Percentiles rank a stretch among this genome's conserved stretches.
phyloP scores from a whole-genome alignment of 2,888 invertebrate genomes.

The Furcula furcula region DNA sequence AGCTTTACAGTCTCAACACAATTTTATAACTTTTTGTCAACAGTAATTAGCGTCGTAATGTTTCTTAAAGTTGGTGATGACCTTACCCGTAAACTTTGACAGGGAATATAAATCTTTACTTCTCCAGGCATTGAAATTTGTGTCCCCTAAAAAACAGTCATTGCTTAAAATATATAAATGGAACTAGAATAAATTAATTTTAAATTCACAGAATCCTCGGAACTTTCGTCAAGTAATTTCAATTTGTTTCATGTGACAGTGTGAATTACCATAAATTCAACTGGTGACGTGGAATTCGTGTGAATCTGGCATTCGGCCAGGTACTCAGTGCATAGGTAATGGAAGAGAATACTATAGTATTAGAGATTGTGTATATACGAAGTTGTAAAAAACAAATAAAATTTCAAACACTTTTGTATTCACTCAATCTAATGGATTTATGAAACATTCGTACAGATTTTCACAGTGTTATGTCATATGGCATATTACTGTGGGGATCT shows the following conservation, averaged over 20 bases:
- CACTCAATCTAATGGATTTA: too few relatives aligned
- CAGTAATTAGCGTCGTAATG: not conserved
- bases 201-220: conserved; percentile 1
- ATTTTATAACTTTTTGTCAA: conserved; percentile 1
- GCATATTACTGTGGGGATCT: too few relatives aligned
- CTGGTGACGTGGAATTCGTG: conserved; percentile 1
- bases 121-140: not conserved
- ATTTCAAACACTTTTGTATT: too few relatives aligned
- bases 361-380: too few relatives aligned
- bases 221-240: conserved; percentile 2
- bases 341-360: too few relatives aligned
- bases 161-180: not conserved
- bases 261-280: conserved; percentile 7
- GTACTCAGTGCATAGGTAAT: not conserved
- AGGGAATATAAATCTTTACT: conserved; percentile 2
- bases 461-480: too few relatives aligned
- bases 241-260: conserved; percentile 1
- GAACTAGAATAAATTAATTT: conserved; percentile 1
- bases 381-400: too few relatives aligned
- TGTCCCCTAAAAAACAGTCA: not conserved
- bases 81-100: not conserved
- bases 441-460: too few relatives aligned
- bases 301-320: not conserved
- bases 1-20: conserved; percentile 1
- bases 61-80: not conserved